These are phyloP conservation scores for Eupithecia centaureata DNA, from an alignment of 2,888 invertebrate genomes.

Conservation along the genomic window DNA sequence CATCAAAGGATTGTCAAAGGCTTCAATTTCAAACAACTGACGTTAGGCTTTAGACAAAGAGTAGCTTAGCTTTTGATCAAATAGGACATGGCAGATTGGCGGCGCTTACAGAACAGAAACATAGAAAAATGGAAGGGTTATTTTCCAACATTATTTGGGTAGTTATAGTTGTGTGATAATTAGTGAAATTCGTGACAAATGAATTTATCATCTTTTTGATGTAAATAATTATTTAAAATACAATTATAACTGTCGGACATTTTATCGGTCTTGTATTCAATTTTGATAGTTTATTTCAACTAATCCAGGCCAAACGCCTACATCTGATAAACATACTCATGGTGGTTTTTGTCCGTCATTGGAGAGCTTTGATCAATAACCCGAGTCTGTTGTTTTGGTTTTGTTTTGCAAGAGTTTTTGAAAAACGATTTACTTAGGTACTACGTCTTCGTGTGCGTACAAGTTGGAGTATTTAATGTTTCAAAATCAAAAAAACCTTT, in stretches of 20 bases:
- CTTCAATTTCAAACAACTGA: conserved; percentile 25
- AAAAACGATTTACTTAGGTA: neutral
- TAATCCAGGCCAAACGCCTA: too few relatives aligned
- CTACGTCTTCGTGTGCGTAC: neutral
- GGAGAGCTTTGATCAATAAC: neutral
- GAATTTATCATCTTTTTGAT: too few relatives aligned
- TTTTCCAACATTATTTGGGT: neutral
- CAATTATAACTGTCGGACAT: too few relatives aligned
- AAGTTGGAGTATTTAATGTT: neutral
- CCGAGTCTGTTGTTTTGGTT: neutral
- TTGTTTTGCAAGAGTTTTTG: neutral
- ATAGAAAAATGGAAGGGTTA: neutral
- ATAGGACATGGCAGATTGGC: conserved; percentile 8
- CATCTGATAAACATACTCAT: neutral
- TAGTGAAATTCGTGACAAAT: too few relatives aligned
- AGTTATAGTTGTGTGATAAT: too few relatives aligned
- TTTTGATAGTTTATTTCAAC: too few relatives aligned
- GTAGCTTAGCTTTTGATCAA: conserved; percentile 19
- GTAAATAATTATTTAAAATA: too few relatives aligned
- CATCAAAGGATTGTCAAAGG: conserved; percentile 19
- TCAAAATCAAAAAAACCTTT: neutral
- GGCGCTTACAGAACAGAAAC: neutral
- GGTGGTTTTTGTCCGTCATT: neutral
- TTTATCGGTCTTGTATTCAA: too few relatives aligned
- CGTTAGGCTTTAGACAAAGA: conserved; percentile 18